These are phyloP conservation scores for Diachrysia chrysitis DNA, from an alignment of 2,888 invertebrate genomes.

Conservation along the genomic window DNA sequence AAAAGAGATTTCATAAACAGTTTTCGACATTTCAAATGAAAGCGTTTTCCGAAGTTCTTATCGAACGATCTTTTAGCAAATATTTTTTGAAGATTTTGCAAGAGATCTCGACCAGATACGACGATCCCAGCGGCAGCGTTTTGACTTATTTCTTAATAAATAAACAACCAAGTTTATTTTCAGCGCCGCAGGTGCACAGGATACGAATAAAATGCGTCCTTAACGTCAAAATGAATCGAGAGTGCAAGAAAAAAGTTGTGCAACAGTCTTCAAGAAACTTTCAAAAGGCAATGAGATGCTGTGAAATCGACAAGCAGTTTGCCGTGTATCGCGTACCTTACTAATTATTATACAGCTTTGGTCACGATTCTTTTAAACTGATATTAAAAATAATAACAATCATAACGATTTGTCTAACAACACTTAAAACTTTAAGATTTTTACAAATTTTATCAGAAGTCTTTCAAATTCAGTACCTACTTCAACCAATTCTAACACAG, in stretches of 20 bases:
- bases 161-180: constrained; percentile 67
- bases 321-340: constrained; percentile 71
- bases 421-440: neutral
- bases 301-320: constrained; percentile 79
- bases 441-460: neutral
- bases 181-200: constrained; percentile 68
- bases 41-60: constrained; percentile 44
- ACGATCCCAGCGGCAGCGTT: constrained; percentile 61
- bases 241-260: constrained; percentile 71
- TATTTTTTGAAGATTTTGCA: constrained; percentile 60
- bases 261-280: constrained; percentile 75
- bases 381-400: constrained; percentile 62
- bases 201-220: constrained; percentile 66
- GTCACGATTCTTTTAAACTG: constrained; percentile 82
- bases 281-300: constrained; percentile 85
- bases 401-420: constrained; percentile 46
- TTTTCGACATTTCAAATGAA: constrained; percentile 43
- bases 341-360: constrained; percentile 82
- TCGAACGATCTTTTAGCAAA: constrained; percentile 52
- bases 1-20: constrained; percentile 41
- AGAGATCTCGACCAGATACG: constrained; percentile 59
- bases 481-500: neutral
- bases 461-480: neutral
- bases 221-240: constrained; percentile 66
- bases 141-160: constrained; percentile 71